A percentile compares a stretch with the other conserved stretches of the same genome.
Conservation (phyloP, 2,113 vertebrate species). For the Stomatorhinus ivindoensis region DNA sequence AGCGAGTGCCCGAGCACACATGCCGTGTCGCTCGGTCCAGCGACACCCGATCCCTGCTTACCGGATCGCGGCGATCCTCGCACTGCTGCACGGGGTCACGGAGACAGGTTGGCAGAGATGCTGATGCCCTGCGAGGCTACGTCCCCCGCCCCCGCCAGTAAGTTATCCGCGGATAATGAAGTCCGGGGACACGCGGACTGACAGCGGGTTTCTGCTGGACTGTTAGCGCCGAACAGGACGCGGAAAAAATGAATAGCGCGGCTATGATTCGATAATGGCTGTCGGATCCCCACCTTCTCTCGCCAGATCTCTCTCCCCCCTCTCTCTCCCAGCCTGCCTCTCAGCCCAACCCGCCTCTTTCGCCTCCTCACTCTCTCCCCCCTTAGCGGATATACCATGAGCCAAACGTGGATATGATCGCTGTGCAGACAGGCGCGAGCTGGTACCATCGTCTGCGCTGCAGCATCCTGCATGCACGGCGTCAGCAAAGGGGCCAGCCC, state of each 20-base stretch:
- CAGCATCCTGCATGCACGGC: neutral
- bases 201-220: neutral
- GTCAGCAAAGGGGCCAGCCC: neutral
- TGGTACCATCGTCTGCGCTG: neutral
- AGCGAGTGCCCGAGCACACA: neutral
- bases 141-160: neutral
- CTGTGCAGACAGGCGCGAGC: neutral
- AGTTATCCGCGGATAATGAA: neutral
- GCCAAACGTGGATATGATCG: slow-evolving; percentile 3
- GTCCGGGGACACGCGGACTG: slow-evolving; percentile 8
- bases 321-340: slow-evolving; percentile 15
- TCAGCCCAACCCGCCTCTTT: slow-evolving; percentile 20
- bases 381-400: slow-evolving; percentile 13
- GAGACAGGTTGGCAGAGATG: slow-evolving; percentile 42
- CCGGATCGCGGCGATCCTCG: slow-evolving; percentile 46
- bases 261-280: slow-evolving; percentile 58
- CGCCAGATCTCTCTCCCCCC: slow-evolving; percentile 33
- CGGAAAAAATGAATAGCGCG: slow-evolving; percentile 35
- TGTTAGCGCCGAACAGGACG: slow-evolving; percentile 27
- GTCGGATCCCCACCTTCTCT: slow-evolving; percentile 41
- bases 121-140: slow-evolving; percentile 36
- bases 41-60: slow-evolving; percentile 45
- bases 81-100: slow-evolving; percentile 43
- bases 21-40: neutral
- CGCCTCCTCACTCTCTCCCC: slow-evolving; percentile 13